Base-by-base conservation (phyloP, 1,140 invertebrate species). In the Aplysia californica region DNA sequence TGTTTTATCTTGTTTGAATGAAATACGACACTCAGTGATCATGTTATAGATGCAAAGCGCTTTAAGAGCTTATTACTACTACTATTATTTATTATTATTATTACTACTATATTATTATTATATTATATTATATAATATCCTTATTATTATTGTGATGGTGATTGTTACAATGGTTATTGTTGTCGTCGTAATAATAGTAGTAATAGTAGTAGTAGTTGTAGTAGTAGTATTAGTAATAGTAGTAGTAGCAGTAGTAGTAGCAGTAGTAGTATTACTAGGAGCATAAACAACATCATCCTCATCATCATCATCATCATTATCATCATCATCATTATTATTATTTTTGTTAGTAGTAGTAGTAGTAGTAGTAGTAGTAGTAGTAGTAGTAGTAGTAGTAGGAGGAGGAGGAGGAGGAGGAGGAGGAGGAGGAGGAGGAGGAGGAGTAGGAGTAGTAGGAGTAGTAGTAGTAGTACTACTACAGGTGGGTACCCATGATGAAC, bases 171-270 rank as follows among this genome's bases (percentile, higher is more conserved):
- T 21, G 36, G 59, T 64, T 33, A n/a, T 31, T 33, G 59, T 64
- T 33, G 59, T 64, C 31, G 59, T 29, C 31, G 59, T 64, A 64
- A 2, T 64, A 64, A 29, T 26, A 64, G 59, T 26, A 64, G 59
- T 26, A 64, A 35, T 29, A 64, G 59, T 29, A 64, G 59, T 29
- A 58, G 36, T 21, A 64, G 23, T 64, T 33, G 4, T 64, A 64
- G 59, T 29, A 64, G 23, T 64, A 64, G 59, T 29, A 64, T 29
- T 64, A 64, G 59, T 64, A 58, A 29, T 58, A 58, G 56, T n/a
- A 21, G 56, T 58, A 3, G 56, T 58, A 21, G 56, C 31, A 58
- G 56, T 58, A 58, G 56, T 29, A 58, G 56, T 58, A 58, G 21
- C 21, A 58, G 56, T n/a, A 58, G 56, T 58, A 58, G 21, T 29